Evolutionary conservation across 1,140 invertebrate species (phyloP), one percentile per base, ranked within the genome.

Genomic region (Eciton burchellii): DNA sequence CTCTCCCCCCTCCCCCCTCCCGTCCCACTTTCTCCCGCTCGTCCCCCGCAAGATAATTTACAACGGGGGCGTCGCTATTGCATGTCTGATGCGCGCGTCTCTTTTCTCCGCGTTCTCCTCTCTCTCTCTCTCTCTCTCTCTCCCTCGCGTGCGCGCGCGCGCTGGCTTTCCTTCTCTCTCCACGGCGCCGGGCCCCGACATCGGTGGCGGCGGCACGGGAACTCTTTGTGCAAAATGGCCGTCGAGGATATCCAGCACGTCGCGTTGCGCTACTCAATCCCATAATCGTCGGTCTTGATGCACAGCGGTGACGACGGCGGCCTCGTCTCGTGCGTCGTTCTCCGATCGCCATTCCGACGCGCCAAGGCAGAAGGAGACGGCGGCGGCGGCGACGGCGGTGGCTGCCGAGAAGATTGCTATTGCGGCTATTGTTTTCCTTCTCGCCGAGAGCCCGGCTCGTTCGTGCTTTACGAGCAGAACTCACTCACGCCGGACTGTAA

Each of bases 51-150:
- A 84, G 82, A 81, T 89, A 87, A 90, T 91, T 89, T 91, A 90
- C 89, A 87, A 91, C 86, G 70, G 83, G 86, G 89, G 89, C 89
- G 90, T 90, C 81, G 63, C 85, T 89, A 84, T 89, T 86, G 89
- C 88, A 82, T 87, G 86, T 88, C 82, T 87, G 73, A 84, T 82
- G 84, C 77, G 68, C 81, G 66, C 81, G 65, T 79, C 52, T 74
- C 47, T 76, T 68, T 70, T 35, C 35, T 35, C 35, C 35, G 6
- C 6, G 6, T 35, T 45, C 29, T 66, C 68, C 63, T 47, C 24
- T 49, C 35, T 60, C 24, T 73, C 68, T 35, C 2, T 82, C 41
- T 54, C 54, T 43, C 57, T 82, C 54, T 77, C 68, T 73, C 35
- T 74, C 65, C 57, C 65, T 77, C 66, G 21, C 41, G 47, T 35